Evolutionary conservation across 1,140 invertebrate species (phyloP).

Genomic region (Homarus americanus): DNA sequence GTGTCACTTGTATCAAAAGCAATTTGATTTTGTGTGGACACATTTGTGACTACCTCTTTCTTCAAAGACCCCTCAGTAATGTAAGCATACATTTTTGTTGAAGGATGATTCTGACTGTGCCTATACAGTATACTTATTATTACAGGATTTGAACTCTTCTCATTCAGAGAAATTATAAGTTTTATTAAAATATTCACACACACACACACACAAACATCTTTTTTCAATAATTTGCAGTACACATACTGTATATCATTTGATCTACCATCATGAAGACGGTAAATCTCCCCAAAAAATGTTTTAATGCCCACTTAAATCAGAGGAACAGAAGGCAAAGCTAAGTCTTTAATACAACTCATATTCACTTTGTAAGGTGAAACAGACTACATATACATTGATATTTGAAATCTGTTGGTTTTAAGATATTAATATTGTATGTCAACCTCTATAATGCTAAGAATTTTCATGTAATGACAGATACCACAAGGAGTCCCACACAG

Average conservation of each 20-base stretch:
- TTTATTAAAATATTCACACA: background rate
- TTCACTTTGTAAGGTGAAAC: background rate
- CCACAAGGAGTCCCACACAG: background rate
- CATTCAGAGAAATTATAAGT: background rate
- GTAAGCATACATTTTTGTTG: background rate
- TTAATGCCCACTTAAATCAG: background rate
- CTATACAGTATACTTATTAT: background rate
- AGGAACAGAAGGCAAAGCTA: background rate
- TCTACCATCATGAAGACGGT: background rate
- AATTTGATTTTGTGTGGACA: background rate
- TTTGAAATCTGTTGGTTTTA: background rate
- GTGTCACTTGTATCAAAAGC: background rate
- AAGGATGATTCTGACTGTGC: background rate
- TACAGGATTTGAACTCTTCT: background rate
- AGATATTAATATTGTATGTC: too few relatives aligned
- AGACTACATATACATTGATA: background rate
- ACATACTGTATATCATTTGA: background rate
- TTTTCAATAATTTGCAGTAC: background rate
- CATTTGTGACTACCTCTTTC: background rate
- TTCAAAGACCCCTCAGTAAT: background rate
- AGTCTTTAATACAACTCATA: background rate
- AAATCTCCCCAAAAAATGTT: too few relatives aligned
- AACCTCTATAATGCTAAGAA: background rate
- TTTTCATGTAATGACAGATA: too few relatives aligned
- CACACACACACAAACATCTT: background rate